Evolutionary conservation across 2,113 vertebrate species (phyloP).

Genomic region (Ovis aries): DNA sequence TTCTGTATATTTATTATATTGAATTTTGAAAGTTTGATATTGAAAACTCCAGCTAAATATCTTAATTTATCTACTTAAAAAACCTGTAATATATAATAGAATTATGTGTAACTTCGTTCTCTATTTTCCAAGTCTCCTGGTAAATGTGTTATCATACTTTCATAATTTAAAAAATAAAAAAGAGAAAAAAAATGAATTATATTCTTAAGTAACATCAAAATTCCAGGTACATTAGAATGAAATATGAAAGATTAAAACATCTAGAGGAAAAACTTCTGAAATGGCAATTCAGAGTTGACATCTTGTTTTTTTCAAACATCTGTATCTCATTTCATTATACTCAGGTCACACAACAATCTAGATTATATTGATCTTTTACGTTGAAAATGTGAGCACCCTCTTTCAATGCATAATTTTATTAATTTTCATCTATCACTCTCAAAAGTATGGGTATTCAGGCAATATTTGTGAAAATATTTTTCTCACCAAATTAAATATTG

Average conservation of each 20-base stretch:
- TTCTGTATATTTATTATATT: not conserved
- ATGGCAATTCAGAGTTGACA: not conserved
- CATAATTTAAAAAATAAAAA: not conserved
- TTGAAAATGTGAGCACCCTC: not conserved
- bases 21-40: not conserved
- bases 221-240: slow-evolving; percentile 14
- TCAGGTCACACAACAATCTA: not conserved
- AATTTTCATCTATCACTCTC: not conserved
- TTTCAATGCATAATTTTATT: not conserved
- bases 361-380: not conserved
- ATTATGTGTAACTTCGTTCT: not conserved
- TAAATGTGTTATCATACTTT: not conserved
- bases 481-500: not conserved
- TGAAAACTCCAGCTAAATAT: not conserved
- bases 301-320: not conserved
- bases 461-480: slow-evolving; percentile 46
- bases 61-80: not conserved
- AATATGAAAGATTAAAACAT: slow-evolving; percentile 17
- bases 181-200: not conserved
- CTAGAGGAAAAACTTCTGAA: not conserved
- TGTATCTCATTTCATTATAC: not conserved
- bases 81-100: not conserved
- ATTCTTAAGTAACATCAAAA: not conserved
- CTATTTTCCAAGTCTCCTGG: not conserved
- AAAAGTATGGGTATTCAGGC: slow-evolving; percentile 3